Base-by-base conservation (phyloP, 1,140 invertebrate genomes). In the Tribolium madens region DNA sequence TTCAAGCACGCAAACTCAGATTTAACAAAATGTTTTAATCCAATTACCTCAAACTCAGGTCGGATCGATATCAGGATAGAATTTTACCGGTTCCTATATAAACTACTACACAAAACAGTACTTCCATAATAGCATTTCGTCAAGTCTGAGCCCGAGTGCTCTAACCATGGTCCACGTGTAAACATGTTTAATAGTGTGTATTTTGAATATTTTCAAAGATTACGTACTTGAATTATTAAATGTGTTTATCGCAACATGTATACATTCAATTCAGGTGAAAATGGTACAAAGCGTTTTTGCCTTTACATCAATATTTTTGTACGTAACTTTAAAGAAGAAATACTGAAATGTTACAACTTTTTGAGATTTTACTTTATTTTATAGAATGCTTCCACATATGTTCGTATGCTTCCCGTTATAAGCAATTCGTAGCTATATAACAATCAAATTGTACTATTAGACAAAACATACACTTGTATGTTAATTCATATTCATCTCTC, bases 201-300 rank as follows among this genome's bases (percentile, higher is more conserved):
- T 21, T 57, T 10, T 0, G 36, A 4, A 6, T 36, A 14, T 64
- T 64, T 33, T 42, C 36, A 31, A 31, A 31, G 2, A 33, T 60
- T 60, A 5, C 57, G 57, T 60, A 60, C 18, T 26, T 60, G 18
- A 18, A 26, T 60, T 60, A 60, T 42, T 64, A 64, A 64, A 64
- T 64, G 13, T 64, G 57, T 52, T 73, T 73, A 73, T 81, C 76
- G 64, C 60, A 57, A 31, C 68, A 79, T 77, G 80, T 82, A 81
- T 80, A 82, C 72, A 81, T 81, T 79, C 71, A 79, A 81, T 80
- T 74, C 83, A 82, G 83, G 82, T 84, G 70, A 83, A 81, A 84
- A 84, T 83, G 82, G 84, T 84, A 84, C 84, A 84, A 84, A 83
- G 74, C 83, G 81, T 81, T 84, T 84, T 84, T 84, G 84, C 84